Evolutionary conservation across 1,140 invertebrate species (phyloP), one percentile per base, ranked within the genome.

Genomic region (Hycleus cichorii): DNA sequence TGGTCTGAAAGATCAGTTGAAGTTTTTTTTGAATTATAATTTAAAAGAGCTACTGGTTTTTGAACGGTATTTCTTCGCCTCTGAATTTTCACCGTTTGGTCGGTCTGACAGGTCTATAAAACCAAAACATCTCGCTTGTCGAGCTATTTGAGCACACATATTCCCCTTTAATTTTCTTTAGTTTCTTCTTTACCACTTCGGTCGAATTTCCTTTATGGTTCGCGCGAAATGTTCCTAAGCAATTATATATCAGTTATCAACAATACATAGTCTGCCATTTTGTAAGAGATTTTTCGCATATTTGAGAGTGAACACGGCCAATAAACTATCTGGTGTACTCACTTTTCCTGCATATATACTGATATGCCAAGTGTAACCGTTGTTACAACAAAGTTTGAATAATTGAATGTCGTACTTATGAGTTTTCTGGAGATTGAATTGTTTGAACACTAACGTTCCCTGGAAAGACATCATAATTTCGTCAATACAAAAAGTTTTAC

Each of bases 381-480:
- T 10, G 10, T 7, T 10, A 39, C 6, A 7, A 39, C 39, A 39
- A 7, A 39, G 10, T 39, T 39, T 39, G 39, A 67, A 69, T 39
- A 67, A 11, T 64, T 69, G 67, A 8, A 69, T 46, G 18, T 63
- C 61, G 44, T 66, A 68, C 64, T 50, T 49, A 47, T 67, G 61
- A 9, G 48, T 27, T 50, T 67, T 67, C 11, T 50, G 9, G 56
- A 52, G 60, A 43, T 64, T 62, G 51, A 71, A 69, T 47, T 72
- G 70, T 39, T 60, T 43, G 44, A 66, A 68, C 58, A 53, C 42
- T 26, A 72, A 59, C 39, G 66, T 48, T 18, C 71, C 65, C 53
- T 63, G 55, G 49, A 68, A 73, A 8, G 69, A 66, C n/a, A 73
- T 53, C 43, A 73, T 58, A n/a, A 64, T 69, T 60, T 75, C 70